Percentiles rank a stretch among this genome's conserved stretches.
phyloP scores from a whole-genome alignment of 2,888 invertebrate species.

The Lasioglossum zephyrum region DNA sequence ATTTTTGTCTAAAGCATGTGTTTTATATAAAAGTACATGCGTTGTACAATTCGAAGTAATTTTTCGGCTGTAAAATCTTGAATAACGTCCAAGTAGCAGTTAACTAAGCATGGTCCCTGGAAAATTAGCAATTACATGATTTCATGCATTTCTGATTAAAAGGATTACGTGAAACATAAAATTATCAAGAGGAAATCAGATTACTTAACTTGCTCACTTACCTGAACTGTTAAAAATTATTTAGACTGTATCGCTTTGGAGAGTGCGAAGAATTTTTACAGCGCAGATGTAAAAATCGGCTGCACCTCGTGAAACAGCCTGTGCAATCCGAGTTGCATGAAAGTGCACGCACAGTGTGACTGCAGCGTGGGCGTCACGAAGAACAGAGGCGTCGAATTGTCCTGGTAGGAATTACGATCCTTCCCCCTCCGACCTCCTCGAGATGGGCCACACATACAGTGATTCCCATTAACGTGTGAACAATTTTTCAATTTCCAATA shows the following conservation, averaged over 20 bases:
- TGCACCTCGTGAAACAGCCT: constrained; percentile 13
- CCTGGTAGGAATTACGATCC: constrained; percentile 65
- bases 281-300: neutral
- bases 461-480: neutral
- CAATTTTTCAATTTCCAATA: neutral
- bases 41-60: neutral
- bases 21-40: neutral
- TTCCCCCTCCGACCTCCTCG: constrained; percentile 19
- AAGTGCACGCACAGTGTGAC: constrained; percentile 35
- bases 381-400: constrained; percentile 71
- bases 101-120: neutral
- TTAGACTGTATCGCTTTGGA: neutral
- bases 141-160: neutral
- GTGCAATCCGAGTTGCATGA: constrained; percentile 35
- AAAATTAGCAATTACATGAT: neutral
- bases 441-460: constrained; percentile 42
- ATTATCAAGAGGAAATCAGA: neutral
- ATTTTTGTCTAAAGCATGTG: neutral
- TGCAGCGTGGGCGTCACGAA: constrained; percentile 58
- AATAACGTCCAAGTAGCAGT: neutral
- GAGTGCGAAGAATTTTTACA: neutral
- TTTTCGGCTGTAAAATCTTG: neutral
- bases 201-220: neutral
- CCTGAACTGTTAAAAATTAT: neutral
- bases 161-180: neutral